Percentiles rank a stretch among this genome's conserved stretches.
phyloP scores from a whole-genome alignment of 2,113 vertebrate genomes.

The Muntiacus muntjak region DNA sequence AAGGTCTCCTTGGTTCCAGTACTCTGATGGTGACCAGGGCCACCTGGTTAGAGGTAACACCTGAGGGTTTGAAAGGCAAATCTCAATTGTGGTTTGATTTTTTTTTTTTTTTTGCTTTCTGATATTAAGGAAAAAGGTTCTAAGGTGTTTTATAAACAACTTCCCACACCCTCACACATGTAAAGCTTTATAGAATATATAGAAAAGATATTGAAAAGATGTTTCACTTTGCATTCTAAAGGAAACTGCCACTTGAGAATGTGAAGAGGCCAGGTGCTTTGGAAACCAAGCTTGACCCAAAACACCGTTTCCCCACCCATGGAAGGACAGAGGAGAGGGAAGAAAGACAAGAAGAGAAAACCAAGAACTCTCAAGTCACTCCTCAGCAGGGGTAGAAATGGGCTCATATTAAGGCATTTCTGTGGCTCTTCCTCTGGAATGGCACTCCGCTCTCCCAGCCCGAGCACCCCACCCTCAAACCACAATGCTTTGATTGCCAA shows the following conservation, averaged over 20 bases:
- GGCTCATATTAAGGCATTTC: slow-evolving; percentile 43
- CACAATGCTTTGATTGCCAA: neutral
- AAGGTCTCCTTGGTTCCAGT: slow-evolving; percentile 2
- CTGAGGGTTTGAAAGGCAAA: slow-evolving; percentile 68
- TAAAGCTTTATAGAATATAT: slow-evolving; percentile 62
- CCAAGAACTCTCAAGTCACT: neutral
- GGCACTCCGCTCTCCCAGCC: neutral
- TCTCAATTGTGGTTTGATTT: slow-evolving; percentile 22
- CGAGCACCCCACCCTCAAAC: neutral
- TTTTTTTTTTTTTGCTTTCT: neutral
- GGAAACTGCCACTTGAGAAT: neutral
- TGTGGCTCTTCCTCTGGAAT: slow-evolving; percentile 35
- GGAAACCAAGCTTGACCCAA: neutral
- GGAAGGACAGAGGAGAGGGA: neutral
- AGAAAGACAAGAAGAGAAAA: neutral
- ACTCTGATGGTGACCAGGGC: slow-evolving; percentile 22
- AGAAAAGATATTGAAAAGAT: slow-evolving; percentile 44
- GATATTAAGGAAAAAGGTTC: slow-evolving; percentile 14
- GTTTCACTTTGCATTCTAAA: neutral
- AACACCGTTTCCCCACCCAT: neutral
- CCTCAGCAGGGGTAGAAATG: neutral
- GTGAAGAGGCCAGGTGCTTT: neutral
- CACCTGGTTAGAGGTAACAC: slow-evolving; percentile 36
- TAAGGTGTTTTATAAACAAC: slow-evolving; percentile 42
- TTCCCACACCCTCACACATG: slow-evolving; percentile 21